Conservation (phyloP, 2,113 vertebrate species). For the Coreoperca whiteheadi region DNA sequence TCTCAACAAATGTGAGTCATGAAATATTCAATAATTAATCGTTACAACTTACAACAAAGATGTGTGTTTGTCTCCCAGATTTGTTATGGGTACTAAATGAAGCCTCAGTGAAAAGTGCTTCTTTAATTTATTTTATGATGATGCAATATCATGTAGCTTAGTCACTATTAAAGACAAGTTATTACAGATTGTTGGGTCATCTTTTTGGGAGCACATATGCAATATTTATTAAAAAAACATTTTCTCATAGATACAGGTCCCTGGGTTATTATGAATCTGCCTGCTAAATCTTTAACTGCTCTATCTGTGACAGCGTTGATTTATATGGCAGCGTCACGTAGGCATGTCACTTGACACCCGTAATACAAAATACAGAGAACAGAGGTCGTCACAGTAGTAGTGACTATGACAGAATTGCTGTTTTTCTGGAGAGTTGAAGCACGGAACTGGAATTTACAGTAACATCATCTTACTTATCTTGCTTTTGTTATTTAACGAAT, state of each 20-base stretch:
- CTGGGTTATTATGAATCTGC: conserved; percentile 22
- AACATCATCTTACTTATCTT: background rate
- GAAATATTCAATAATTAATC: conserved; percentile 7
- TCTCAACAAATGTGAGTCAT: conserved; percentile 13
- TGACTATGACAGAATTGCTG: background rate
- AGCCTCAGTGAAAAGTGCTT: background rate
- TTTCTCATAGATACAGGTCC: background rate
- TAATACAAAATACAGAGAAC: background rate
- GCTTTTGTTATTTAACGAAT: background rate
- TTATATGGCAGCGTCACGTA: background rate
- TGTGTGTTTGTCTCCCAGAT: conserved; percentile 6
- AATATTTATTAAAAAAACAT: conserved; percentile 15
- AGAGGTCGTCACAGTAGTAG: background rate
- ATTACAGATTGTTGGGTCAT: conserved; percentile 23
- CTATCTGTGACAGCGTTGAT: background rate
- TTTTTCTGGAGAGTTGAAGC: background rate
- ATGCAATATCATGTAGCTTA: conserved; percentile 3
- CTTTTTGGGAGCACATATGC: conserved; percentile 3
- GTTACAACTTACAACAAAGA: background rate
- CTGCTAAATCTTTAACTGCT: background rate
- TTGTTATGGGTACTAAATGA: conserved; percentile 4
- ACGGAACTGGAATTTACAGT: no score
- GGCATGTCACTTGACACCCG: no score
- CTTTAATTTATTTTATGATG: conserved; percentile 5
- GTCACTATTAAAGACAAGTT: conserved; percentile 3